phyloP scores from a whole-genome alignment of 2,888 invertebrate species.

The Ctena decussata region DNA sequence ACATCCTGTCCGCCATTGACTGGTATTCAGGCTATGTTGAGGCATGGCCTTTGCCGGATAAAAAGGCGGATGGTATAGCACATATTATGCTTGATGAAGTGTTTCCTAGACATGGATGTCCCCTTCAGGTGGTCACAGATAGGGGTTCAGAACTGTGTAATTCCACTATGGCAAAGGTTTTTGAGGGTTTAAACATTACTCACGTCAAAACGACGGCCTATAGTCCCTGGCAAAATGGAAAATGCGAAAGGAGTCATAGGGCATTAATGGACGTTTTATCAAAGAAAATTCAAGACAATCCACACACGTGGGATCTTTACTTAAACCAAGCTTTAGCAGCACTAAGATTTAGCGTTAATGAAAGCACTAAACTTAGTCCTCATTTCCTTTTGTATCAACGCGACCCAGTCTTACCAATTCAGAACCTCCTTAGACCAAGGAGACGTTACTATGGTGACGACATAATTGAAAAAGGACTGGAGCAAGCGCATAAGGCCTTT shows the following conservation, averaged over 20 bases:
- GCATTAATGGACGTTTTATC: conserved; percentile 27
- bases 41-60: conserved; percentile 29
- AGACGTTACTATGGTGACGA: conserved; percentile 19
- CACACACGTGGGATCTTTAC: conserved; percentile 46
- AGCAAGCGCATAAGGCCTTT: conserved; percentile 28
- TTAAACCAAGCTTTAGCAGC: conserved; percentile 54
- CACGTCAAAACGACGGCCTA: conserved; percentile 28
- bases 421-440: conserved; percentile 31
- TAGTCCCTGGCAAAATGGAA: conserved; percentile 9
- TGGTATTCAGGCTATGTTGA: conserved; percentile 24
- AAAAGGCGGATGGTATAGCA: neutral
- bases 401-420: conserved; percentile 38
- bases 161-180: conserved; percentile 10
- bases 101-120: conserved; percentile 1
- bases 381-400: conserved; percentile 33
- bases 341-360: conserved; percentile 44
- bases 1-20: conserved; percentile 18
- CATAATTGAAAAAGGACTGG: neutral
- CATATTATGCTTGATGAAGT: conserved; percentile 10
- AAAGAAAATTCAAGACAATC: conserved; percentile 25
- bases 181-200: conserved; percentile 23
- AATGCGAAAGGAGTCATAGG: conserved; percentile 36
- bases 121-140: conserved; percentile 36
- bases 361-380: conserved; percentile 26
- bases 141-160: conserved; percentile 40